phyloP scores from a whole-genome alignment of 2,113 vertebrate species.

The Bettongia penicillata region DNA sequence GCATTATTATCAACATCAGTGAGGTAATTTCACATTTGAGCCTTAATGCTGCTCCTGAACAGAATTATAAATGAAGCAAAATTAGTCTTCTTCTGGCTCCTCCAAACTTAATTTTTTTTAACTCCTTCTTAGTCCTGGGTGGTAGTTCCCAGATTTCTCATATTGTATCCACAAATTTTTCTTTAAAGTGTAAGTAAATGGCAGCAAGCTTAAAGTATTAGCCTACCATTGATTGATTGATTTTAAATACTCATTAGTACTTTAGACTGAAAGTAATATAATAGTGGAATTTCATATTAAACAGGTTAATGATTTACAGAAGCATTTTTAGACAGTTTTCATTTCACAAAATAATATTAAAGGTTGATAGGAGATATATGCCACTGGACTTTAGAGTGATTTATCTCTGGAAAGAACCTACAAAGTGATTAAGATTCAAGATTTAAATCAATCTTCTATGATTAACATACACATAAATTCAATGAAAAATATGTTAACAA shows the following conservation, averaged over 20 bases:
- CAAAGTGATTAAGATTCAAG: not conserved
- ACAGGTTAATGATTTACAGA: not conserved
- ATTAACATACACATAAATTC: not conserved
- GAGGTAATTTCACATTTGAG: not conserved
- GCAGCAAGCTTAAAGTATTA: not conserved
- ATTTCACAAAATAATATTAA: not conserved
- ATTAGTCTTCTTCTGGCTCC: not conserved
- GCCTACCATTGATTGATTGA: not conserved
- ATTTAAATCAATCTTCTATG: not conserved
- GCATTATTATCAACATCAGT: not conserved
- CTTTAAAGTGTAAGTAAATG: not conserved
- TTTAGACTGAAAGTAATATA: not conserved
- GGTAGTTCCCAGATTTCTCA: not conserved
- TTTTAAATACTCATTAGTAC: not conserved
- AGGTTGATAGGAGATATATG: not conserved
- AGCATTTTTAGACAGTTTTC: not conserved
- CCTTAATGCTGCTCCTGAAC: not conserved
- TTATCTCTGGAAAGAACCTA: not conserved
- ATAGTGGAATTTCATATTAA: not conserved
- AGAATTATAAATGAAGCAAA: not conserved
- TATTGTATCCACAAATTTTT: not conserved
- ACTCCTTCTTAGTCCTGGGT: not conserved
- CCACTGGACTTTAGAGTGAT: not conserved
- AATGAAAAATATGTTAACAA: not conserved
- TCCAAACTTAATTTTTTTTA: not conserved